Conservation (phyloP, 2,113 vertebrate genomes). For the Ptychochromis oligacanthus region DNA sequence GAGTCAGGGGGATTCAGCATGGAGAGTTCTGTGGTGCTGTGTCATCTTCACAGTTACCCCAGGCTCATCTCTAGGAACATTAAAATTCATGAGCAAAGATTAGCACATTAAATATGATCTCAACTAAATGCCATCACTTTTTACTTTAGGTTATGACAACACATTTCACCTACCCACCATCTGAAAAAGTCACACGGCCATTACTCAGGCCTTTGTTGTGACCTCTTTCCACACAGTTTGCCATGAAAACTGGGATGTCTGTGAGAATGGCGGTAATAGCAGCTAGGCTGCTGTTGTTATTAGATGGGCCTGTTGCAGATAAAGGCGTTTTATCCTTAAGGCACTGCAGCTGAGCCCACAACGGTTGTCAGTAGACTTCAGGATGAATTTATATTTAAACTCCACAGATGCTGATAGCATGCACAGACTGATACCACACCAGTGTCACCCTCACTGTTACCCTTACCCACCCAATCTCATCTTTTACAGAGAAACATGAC, state of each 20-base stretch:
- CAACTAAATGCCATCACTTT: not conserved
- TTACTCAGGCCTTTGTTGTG: not conserved
- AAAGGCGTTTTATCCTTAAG: conserved; percentile 35
- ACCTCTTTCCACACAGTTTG: not conserved
- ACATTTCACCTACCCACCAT: not conserved
- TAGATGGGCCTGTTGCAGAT: not conserved
- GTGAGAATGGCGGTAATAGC: not conserved
- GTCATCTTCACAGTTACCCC: not conserved
- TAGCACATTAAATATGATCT: conserved; percentile 5
- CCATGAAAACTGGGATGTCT: not conserved
- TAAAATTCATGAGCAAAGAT: conserved; percentile 19
- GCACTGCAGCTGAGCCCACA: conserved; percentile 60
- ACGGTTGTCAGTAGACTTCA: conserved; percentile 16
- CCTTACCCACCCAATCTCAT: not conserved
- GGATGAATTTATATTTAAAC: conserved; percentile 53
- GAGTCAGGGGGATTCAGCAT: not conserved
- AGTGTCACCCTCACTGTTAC: not conserved
- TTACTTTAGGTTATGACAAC: not conserved
- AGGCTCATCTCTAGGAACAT: conserved; percentile 1
- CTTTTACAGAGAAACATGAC: not conserved
- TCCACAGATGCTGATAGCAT: conserved; percentile 1
- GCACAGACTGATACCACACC: conserved; percentile 1
- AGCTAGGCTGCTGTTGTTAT: not conserved
- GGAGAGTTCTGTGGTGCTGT: not conserved
- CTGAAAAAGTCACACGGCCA: not conserved